phyloP scores from a whole-genome alignment of 2,113 vertebrate species.

The Rhinogobius similis region DNA sequence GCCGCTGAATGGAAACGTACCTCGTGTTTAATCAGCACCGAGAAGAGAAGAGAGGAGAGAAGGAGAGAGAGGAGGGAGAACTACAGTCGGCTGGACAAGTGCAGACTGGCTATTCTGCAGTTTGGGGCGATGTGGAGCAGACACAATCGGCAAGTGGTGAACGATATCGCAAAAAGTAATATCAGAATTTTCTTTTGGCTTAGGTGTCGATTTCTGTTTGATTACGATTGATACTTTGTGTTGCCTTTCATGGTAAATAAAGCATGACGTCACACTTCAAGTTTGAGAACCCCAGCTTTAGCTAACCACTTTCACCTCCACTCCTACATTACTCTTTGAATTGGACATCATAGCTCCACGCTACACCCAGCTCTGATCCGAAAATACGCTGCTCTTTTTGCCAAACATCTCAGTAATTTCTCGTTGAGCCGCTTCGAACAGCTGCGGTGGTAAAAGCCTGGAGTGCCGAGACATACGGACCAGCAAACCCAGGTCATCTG shows the following conservation, averaged over 20 bases:
- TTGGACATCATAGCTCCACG: neutral
- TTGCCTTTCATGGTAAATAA: neutral
- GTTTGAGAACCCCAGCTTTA: no score
- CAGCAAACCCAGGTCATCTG: neutral
- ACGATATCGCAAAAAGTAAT: neutral
- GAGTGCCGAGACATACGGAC: neutral
- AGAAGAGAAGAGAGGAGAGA: neutral
- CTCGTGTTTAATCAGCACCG: conserved; percentile 35
- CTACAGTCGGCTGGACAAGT: conserved; percentile 36
- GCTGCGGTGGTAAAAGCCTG: neutral
- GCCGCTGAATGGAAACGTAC: conserved; percentile 19
- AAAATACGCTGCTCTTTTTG: neutral
- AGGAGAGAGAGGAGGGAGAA: neutral
- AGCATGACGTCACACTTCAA: no score
- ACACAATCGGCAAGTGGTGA: neutral
- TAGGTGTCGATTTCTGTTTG: no score
- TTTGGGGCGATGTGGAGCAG: conserved; percentile 2
- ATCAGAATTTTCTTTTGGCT: neutral
- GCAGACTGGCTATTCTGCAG: conserved; percentile 6
- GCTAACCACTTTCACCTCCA: no score
- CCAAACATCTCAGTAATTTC: conserved; percentile 1
- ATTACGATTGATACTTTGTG: neutral
- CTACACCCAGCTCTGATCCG: neutral
- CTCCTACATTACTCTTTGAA: neutral
- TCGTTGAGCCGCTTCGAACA: neutral